Base-by-base conservation (phyloP, 2,888 invertebrate genomes). In the Parapristionchus giblindavisi region DNA sequence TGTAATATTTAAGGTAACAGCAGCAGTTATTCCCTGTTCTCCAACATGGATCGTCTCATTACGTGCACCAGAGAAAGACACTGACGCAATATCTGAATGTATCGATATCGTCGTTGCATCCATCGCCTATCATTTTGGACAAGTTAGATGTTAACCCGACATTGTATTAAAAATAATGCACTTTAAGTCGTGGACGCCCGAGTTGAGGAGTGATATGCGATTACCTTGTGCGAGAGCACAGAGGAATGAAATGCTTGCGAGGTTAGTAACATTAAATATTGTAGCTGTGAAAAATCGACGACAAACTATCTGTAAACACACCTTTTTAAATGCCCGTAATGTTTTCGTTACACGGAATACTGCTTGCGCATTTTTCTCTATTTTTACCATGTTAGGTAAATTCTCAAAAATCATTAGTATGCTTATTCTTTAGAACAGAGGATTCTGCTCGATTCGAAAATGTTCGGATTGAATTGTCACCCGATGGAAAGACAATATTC, bases 31-130 rank as follows among this genome's bases (percentile, higher is more conserved):
- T 36, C 75, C 68, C 27, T 38, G 43, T 40, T 60, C 61, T 27
- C 61, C 68, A 24, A 61, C 38, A 29, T 68, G 75, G 60, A 27
- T 75, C 24, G 60, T 48, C 1, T 75, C 70, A 3, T n/a, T 75
- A 11, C 51, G 68, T 24, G 51, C 68, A 8, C 52, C 68, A 4
- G 51, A 68, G 68, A 68, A 51, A 34, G 68, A 68, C 68, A 36
- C 24, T 1, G 52, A n/a, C 14, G 43, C 68, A 1, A 52, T 68
- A 36, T 24, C 51, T 51, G 68, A 68, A 36, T 38, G 68, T 52
- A 52, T 68, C 36, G 32, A 32, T 8, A 51, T 68, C 36, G 52
- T 68, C 51, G 68, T 68, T n/a, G 68, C 68, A 8, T 34, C 68
- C 8, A 27, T 68, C 4, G 51, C 52, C 0, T 68, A 68, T 34